These are phyloP conservation scores for Endomychus coccineus DNA, from an alignment of 2,888 invertebrate genomes.

Conservation along the genomic window DNA sequence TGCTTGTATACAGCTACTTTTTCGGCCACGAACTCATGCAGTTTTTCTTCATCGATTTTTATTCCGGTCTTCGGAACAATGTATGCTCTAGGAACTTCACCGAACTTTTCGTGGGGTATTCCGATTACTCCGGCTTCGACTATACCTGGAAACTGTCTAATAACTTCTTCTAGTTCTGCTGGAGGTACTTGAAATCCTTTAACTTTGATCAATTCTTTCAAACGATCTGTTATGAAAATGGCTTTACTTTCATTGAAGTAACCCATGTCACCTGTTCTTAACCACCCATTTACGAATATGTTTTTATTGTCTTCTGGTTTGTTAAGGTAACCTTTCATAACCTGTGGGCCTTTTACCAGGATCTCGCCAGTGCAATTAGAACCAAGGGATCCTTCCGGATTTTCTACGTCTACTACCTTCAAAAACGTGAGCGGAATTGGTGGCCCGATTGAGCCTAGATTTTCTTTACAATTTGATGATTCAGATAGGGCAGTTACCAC, in stretches of 20 bases:
- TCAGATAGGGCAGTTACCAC: conserved; percentile 20
- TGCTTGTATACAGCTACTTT: conserved; percentile 70
- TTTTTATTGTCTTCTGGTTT: conserved; percentile 64
- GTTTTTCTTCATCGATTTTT: conserved; percentile 46
- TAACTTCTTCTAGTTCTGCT: conserved; percentile 41
- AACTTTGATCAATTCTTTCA: conserved; percentile 73
- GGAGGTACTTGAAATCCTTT: conserved; percentile 46
- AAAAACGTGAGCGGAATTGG: conserved; percentile 53
- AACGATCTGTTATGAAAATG: conserved; percentile 61
- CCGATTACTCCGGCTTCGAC: conserved; percentile 70
- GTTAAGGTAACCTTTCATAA: conserved; percentile 69
- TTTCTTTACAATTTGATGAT: conserved; percentile 9
- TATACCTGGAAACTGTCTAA: conserved; percentile 62
- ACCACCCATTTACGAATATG: conserved; percentile 66
- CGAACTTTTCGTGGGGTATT: conserved; percentile 53
- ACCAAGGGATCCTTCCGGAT: conserved; percentile 44
- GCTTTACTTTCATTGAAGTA: conserved; percentile 54
- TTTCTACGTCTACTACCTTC: conserved; percentile 51
- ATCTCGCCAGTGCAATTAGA: conserved; percentile 64
- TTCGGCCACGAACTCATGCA: conserved; percentile 53
- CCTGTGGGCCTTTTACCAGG: conserved; percentile 64
- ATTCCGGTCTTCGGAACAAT: conserved; percentile 49
- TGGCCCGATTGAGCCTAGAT: conserved; percentile 45
- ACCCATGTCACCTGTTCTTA: conserved; percentile 62
- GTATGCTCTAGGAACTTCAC: conserved; percentile 66